Percentiles rank a stretch among this genome's conserved stretches.
phyloP scores from a whole-genome alignment of 2,797 vertebrate species.

The Sarcoramphus papa region DNA sequence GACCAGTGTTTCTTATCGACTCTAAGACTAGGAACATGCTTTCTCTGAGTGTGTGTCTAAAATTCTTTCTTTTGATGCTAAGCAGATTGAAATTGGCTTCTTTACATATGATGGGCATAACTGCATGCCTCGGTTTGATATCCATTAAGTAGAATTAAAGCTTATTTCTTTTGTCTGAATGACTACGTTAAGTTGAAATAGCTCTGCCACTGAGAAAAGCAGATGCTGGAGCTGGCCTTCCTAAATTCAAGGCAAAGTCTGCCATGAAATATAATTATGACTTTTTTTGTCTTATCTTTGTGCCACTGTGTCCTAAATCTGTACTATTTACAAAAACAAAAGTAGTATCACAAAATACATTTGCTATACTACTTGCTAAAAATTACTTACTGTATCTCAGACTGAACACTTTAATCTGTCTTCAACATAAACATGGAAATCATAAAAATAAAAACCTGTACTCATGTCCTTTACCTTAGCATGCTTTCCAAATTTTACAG shows the following conservation, averaged over 20 bases:
- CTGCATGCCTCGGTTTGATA: neutral
- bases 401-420: neutral
- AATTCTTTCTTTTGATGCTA: neutral
- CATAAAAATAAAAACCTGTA: neutral
- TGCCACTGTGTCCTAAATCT: neutral
- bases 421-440: neutral
- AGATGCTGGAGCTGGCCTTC: neutral
- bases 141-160: neutral
- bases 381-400: neutral
- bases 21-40: neutral
- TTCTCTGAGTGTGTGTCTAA: neutral
- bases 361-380: neutral
- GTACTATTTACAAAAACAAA: neutral
- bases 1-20: neutral
- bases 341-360: neutral
- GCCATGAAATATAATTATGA: neutral
- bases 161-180: neutral
- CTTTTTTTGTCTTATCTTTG: neutral
- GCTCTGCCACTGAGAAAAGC: neutral
- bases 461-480: neutral
- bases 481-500: neutral
- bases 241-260: neutral
- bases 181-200: neutral
- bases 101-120: neutral
- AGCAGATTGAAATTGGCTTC: neutral